Conservation (phyloP, 2,888 invertebrate genomes). For the Cyclophora albipunctata region DNA sequence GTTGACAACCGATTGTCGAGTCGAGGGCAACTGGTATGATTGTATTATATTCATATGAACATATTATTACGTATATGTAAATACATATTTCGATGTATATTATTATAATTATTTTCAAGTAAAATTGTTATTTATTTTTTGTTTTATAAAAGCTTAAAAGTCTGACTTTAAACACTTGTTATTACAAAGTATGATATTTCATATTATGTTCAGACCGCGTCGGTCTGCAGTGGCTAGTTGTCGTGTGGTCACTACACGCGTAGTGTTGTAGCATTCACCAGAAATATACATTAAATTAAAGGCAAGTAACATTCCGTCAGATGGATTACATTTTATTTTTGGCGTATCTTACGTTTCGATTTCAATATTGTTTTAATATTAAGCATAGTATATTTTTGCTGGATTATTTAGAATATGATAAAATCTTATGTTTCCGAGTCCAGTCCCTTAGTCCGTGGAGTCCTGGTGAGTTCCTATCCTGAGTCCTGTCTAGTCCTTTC, state of each 20-base stretch:
- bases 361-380: conserved; percentile 22
- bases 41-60: conserved; percentile 62
- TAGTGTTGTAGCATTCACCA: too few species aligned
- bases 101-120: conserved; percentile 60
- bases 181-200: conserved; percentile 27
- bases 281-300: conserved; percentile 25
- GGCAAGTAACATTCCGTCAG: conserved; percentile 64
- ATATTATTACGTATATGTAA: conserved; percentile 73
- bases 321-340: conserved; percentile 45
- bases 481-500: conserved; percentile 67
- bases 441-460: conserved; percentile 37
- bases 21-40: conserved; percentile 41
- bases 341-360: conserved; percentile 35
- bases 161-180: conserved; percentile 74
- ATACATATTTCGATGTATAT: conserved; percentile 72
- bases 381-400: conserved; percentile 13
- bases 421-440: conserved; percentile 11
- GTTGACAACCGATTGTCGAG: conserved; percentile 20
- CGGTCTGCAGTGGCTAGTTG: too few species aligned
- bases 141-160: conserved; percentile 68
- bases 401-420: conserved; percentile 15
- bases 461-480: conserved; percentile 54
- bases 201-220: conserved; percentile 33
- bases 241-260: too few species aligned
- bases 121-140: conserved; percentile 64